Conservation (phyloP, 2,113 vertebrate genomes). For the Notarius quadriscutis region DNA sequence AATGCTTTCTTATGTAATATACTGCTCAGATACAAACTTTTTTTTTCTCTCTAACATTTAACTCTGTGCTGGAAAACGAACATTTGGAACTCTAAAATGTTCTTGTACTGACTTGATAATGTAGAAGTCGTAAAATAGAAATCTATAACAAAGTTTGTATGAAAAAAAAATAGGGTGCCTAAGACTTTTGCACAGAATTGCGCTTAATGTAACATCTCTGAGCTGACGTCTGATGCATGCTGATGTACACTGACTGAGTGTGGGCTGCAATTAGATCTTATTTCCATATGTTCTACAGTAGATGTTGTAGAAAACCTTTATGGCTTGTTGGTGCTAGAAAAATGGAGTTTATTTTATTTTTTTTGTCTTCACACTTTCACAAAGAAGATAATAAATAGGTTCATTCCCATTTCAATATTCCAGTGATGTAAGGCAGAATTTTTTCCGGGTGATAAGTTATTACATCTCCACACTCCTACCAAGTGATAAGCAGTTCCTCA, state of each 20-base stretch:
- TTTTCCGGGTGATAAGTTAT: neutral
- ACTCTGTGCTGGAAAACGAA: too few relatives aligned
- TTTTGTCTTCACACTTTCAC: neutral
- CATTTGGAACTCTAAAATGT: too few relatives aligned
- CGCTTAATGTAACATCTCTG: neutral
- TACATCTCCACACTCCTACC: neutral
- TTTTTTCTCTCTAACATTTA: too few relatives aligned
- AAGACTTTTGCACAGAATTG: too few relatives aligned
- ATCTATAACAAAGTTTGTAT: too few relatives aligned
- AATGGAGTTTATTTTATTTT: neutral
- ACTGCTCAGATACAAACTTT: too few relatives aligned
- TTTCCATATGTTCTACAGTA: neutral
- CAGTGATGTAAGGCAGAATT: neutral
- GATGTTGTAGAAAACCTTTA: neutral
- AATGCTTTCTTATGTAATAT: too few relatives aligned
- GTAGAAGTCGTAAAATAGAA: too few relatives aligned
- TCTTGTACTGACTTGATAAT: too few relatives aligned
- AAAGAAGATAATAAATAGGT: neutral
- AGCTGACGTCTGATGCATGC: neutral
- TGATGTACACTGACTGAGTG: neutral
- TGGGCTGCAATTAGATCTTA: neutral
- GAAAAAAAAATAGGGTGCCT: too few relatives aligned
- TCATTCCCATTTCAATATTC: neutral
- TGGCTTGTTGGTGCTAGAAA: neutral
- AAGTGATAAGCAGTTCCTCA: neutral